These are phyloP conservation scores for Staurois parvus DNA, from an alignment of 2,797 vertebrate species.

Conservation along the genomic window DNA sequence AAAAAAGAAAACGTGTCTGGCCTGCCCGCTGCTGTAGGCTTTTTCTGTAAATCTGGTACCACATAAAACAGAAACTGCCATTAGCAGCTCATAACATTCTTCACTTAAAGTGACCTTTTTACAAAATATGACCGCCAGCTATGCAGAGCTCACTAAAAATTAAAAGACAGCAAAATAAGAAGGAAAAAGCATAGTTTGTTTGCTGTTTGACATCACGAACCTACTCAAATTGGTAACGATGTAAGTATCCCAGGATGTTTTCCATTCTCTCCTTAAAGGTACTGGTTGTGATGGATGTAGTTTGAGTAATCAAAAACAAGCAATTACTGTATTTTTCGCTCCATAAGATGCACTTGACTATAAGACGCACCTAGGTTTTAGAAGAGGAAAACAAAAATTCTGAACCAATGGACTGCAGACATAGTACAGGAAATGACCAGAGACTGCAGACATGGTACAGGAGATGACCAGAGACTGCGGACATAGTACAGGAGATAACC, in stretches of 20 bases:
- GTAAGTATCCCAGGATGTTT: neutral
- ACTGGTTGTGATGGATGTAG: too few species aligned
- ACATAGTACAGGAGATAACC: too few species aligned
- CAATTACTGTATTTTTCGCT: too few species aligned
- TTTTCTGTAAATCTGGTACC: slow-evolving; percentile 36
- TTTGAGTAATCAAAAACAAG: too few species aligned
- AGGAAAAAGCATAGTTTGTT: neutral
- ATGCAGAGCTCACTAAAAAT: neutral
- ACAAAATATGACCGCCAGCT: slow-evolving; percentile 20
- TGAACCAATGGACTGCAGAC: too few species aligned
- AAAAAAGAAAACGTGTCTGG: slow-evolving; percentile 23
- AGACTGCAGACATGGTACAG: too few species aligned
- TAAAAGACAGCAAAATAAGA: neutral
- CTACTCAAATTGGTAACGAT: neutral
- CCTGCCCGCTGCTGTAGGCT: slow-evolving; percentile 27
- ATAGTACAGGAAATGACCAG: too few species aligned
- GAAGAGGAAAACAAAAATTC: too few species aligned
- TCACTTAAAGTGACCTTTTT: slow-evolving; percentile 30
- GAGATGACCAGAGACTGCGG: too few species aligned
- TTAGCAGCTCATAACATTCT: slow-evolving; percentile 50
- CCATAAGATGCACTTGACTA: too few species aligned
- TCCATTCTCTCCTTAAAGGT: neutral
- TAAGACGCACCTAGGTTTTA: too few species aligned
- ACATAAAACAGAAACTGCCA: slow-evolving; percentile 47
- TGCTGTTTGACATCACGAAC: neutral